Percentiles rank a stretch among this genome's conserved stretches.
Conservation (phyloP, 1,140 invertebrate genomes). For the Mizuhopecten yessoensis region DNA sequence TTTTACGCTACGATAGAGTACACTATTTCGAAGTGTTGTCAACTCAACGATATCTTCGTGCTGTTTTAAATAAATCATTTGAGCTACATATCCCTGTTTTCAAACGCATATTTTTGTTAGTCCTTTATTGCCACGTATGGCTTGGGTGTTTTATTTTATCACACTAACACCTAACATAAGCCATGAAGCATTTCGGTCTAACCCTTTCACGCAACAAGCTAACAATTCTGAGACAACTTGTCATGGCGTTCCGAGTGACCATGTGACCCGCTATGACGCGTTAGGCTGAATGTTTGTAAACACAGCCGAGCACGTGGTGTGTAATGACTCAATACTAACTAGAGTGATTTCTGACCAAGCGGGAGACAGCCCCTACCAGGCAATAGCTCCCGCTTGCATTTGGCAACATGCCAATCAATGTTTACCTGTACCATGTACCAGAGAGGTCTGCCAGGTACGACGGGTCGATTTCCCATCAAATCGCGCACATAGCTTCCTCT, state of each 20-base stretch:
- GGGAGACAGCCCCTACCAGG: constrained; percentile 10
- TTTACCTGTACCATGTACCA: constrained; percentile 29
- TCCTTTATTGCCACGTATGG: too few species aligned
- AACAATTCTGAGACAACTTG: background rate
- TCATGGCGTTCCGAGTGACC: background rate
- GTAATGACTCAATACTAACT: constrained; percentile 19
- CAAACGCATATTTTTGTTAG: too few species aligned
- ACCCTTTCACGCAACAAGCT: background rate
- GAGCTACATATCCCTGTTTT: too few species aligned
- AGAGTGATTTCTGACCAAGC: background rate
- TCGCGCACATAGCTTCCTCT: background rate
- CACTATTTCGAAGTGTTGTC: too few species aligned
- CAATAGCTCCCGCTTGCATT: background rate
- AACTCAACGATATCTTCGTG: too few species aligned
- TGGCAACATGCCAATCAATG: background rate
- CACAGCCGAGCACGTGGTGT: constrained; percentile 1
- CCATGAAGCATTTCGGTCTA: background rate
- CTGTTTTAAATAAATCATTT: too few species aligned
- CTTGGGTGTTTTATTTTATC: too few species aligned
- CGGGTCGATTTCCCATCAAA: background rate
- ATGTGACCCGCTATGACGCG: background rate
- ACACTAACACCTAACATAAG: too few species aligned
- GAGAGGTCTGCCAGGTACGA: background rate
- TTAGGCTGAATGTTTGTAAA: background rate
- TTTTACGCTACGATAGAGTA: too few species aligned